These are phyloP conservation scores for Apolygus lucorum DNA, from an alignment of 1,140 invertebrate genomes.

Conservation along the genomic window DNA sequence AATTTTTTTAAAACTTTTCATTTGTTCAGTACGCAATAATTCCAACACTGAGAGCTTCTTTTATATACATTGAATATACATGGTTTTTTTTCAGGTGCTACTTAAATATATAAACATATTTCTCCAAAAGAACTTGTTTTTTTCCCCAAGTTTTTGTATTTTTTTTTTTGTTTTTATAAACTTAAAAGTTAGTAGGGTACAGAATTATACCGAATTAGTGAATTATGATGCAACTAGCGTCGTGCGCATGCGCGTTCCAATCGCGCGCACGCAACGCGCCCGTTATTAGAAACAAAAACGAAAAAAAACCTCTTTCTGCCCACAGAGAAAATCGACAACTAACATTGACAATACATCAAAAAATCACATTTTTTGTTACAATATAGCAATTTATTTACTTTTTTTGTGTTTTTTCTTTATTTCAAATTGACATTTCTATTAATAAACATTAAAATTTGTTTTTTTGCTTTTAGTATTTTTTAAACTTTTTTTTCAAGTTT, in stretches of 20 bases:
- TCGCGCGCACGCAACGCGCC: no score
- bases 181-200: no score
- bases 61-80: neutral
- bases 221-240: no score
- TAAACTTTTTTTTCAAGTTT: neutral
- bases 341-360: neutral
- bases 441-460: neutral
- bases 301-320: neutral
- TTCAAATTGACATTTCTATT: neutral
- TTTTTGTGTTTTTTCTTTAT: neutral
- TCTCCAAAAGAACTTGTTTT: neutral
- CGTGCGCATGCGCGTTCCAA: no score
- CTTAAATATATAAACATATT: neutral
- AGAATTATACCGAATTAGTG: no score
- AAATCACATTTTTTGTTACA: neutral
- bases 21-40: neutral
- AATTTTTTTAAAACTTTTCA: neutral
- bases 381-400: neutral
- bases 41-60: neutral
- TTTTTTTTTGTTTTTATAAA: no score
- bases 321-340: neutral
- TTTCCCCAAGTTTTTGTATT: no score
- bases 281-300: neutral
- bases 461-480: neutral
- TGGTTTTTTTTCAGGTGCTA: neutral